phyloP scores from a whole-genome alignment of 1,140 invertebrate genomes.

The Drosophila bipectinata region DNA sequence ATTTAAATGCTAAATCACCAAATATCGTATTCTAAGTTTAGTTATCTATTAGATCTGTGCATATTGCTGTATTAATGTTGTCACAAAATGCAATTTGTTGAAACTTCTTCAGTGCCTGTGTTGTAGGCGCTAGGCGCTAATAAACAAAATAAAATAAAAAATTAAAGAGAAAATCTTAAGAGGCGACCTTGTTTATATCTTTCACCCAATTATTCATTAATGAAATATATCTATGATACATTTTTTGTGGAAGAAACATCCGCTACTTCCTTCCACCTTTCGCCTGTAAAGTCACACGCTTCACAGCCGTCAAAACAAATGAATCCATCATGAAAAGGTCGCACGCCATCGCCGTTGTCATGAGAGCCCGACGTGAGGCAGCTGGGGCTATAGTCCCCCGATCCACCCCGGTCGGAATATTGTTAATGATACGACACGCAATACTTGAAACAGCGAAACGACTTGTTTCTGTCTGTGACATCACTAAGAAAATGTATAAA shows the following conservation, averaged over 20 bases:
- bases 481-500: constrained; percentile 77
- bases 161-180: neutral
- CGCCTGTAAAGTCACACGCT: constrained; percentile 28
- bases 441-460: constrained; percentile 29
- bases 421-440: constrained; percentile 52
- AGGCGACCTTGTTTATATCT: neutral
- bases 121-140: neutral
- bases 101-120: constrained; percentile 24
- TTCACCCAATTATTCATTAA: constrained; percentile 13
- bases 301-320: constrained; percentile 62
- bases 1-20: constrained; percentile 68
- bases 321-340: constrained; percentile 58
- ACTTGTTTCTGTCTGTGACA: constrained; percentile 69
- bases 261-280: constrained; percentile 33
- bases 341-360: constrained; percentile 60
- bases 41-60: constrained; percentile 24
- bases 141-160: neutral
- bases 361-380: constrained; percentile 43
- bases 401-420: constrained; percentile 25
- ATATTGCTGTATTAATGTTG: constrained; percentile 42
- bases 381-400: constrained; percentile 17
- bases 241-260: constrained; percentile 13
- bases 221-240: constrained; percentile 23
- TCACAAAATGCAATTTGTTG: constrained; percentile 38
- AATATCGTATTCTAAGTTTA: constrained; percentile 63